Evolutionary conservation across 2,888 invertebrate species (phyloP).

Genomic region (Nipponacmea schrenckii): DNA sequence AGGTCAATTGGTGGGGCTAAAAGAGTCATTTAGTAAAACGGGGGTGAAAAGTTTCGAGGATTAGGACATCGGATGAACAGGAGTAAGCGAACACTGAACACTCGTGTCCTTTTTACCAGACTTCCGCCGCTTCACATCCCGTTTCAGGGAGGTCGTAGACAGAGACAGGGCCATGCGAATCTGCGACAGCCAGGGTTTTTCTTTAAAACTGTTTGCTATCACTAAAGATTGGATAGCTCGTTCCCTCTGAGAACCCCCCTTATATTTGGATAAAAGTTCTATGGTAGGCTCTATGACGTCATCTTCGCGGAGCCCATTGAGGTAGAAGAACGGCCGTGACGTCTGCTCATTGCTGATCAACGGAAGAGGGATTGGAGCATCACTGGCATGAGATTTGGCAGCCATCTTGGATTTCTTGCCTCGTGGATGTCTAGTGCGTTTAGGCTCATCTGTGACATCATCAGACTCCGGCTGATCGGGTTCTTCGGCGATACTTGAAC

Average conservation of each 20-base stretch:
- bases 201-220: conserved; percentile 64
- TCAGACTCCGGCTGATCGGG: background rate
- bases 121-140: conserved; percentile 34
- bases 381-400: conserved; percentile 52
- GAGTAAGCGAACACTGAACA: background rate
- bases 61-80: background rate
- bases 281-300: conserved; percentile 53
- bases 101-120: background rate
- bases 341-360: conserved; percentile 53
- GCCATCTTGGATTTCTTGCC: conserved; percentile 44
- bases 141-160: conserved; percentile 55
- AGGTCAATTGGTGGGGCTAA: too few species aligned
- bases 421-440: conserved; percentile 15
- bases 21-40: too few species aligned
- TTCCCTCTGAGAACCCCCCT: conserved; percentile 59
- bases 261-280: conserved; percentile 51
- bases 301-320: conserved; percentile 51
- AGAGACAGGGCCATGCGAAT: conserved; percentile 63
- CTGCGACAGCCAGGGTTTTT: conserved; percentile 65
- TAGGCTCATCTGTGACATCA: conserved; percentile 11
- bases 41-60: too few species aligned
- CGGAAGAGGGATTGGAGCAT: conserved; percentile 57
- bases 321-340: conserved; percentile 59
- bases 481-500: conserved; percentile 3
- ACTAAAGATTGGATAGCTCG: conserved; percentile 64